Evolutionary conservation across 2,113 vertebrate genomes (phyloP), one percentile per base, ranked within the genome.

Genomic region (Barbus barbus): DNA sequence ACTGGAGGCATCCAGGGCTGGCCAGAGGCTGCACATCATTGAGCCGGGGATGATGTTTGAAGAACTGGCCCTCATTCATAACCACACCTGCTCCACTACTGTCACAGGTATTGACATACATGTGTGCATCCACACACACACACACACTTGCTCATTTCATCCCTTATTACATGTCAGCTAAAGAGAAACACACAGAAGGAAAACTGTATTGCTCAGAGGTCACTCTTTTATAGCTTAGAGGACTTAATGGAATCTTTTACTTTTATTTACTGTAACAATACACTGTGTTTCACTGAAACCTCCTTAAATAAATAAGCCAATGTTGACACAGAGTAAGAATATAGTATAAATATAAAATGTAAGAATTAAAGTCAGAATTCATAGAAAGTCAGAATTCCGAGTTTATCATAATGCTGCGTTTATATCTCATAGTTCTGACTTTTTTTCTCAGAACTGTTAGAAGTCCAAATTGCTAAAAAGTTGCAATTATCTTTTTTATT

Each of bases 1-100:
- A 76, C 86, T 95, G 86, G 93, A 94, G 60, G 85, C 93, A 87
- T 93, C 89, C 26, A 94, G 91, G 88, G 91, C 92, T 7, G 90
- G 90, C 31, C 79, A 89, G 86, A 94, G 91, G 89, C 87, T 93
- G 84, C 91, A 90, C 77, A 91, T 90, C 12, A 77, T 94, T 38
- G 91, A 92, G 53, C 88, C 92, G 14, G 93, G 91, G 44, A 91
- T 90, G 77, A 28, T 93, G 87, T 94, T 94, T 78, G 95, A 93
- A 83, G 94, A 94, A 84, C 84, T 94, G 84, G 91, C 92, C 9
- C 90, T 95, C 61, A 89, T 95, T 83, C 94, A 94, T 88, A 91
- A 89, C 85, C 93, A 91, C 87, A 91, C 85, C 44, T 90, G 93
- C 87, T 87, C 86, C 20, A 90, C 87, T 84, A 94, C 94, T 14